Percentiles rank a stretch among this genome's conserved stretches.
phyloP scores from a whole-genome alignment of 2,113 vertebrate genomes.

The Terrapene triunguis region DNA sequence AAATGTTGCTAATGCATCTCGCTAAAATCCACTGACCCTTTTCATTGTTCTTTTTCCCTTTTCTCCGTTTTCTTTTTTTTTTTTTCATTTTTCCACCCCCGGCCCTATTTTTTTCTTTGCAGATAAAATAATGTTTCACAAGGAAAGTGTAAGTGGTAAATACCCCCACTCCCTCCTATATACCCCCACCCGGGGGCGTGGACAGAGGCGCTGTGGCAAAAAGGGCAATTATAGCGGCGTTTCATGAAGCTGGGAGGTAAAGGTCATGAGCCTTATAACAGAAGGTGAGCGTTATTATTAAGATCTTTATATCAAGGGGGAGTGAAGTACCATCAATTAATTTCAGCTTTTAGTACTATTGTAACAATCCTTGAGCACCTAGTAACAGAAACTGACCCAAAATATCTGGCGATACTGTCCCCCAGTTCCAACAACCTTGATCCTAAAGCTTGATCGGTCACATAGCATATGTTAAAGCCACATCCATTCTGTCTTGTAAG shows the following conservation, averaged over 20 bases:
- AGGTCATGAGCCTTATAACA: neutral
- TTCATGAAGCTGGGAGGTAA: neutral
- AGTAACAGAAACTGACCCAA: accelerated
- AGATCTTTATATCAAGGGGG: neutral
- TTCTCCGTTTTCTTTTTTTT: neutral
- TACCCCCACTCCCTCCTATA: neutral
- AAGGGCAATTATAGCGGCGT: neutral
- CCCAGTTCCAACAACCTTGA: accelerated
- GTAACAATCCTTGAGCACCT: accelerated
- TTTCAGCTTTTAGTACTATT: accelerated
- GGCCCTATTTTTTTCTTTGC: neutral
- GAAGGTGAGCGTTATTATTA: neutral
- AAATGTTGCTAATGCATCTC: neutral
- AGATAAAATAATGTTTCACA: neutral
- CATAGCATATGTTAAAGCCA: neutral
- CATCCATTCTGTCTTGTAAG: neutral
- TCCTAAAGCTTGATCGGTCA: neutral
- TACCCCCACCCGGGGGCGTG: neutral
- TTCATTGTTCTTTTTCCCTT: constrained; percentile 27
- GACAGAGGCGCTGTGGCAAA: neutral
- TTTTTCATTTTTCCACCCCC: neutral
- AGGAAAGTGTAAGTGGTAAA: neutral
- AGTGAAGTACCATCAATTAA: accelerated
- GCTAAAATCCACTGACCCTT: neutral
- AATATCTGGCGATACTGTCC: accelerated